Conservation (phyloP, 2,888 invertebrate genomes). For the Pseudococcus jackbeardsleyi region DNA sequence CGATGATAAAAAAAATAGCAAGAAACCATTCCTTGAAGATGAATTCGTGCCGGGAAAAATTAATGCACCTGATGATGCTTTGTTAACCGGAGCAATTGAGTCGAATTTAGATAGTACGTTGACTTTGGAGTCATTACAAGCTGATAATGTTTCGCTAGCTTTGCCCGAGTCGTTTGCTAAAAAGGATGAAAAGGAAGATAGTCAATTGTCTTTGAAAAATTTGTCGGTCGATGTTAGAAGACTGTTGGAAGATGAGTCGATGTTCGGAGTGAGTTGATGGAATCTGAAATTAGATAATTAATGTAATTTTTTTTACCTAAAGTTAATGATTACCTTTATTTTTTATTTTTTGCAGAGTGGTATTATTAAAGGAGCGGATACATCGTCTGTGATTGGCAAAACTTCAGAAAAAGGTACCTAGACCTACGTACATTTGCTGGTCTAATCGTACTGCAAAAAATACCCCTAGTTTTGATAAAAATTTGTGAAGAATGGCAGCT, state of each 20-base stretch:
- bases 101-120: not conserved
- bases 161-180: slow-evolving; percentile 43
- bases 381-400: not conserved
- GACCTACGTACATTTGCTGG: too few relatives aligned
- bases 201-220: not conserved
- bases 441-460: too few relatives aligned
- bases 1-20: not conserved
- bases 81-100: not conserved
- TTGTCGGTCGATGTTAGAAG: slow-evolving; percentile 16
- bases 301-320: too few relatives aligned
- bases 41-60: not conserved
- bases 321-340: too few relatives aligned
- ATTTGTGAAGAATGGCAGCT: too few relatives aligned
- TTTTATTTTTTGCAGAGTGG: not conserved
- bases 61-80: not conserved
- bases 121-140: slow-evolving; percentile 42
- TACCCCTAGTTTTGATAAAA: too few relatives aligned
- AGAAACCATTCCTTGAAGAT: not conserved
- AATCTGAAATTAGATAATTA: not conserved
- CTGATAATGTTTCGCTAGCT: slow-evolving; percentile 38
- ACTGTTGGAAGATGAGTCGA: slow-evolving; percentile 17
- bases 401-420: not conserved
- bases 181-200: not conserved
- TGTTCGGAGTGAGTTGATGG: not conserved
- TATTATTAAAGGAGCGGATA: slow-evolving; percentile 3